These are phyloP conservation scores for Drosophila nikananu DNA, from an alignment of 1,140 invertebrate genomes.

Conservation along the genomic window DNA sequence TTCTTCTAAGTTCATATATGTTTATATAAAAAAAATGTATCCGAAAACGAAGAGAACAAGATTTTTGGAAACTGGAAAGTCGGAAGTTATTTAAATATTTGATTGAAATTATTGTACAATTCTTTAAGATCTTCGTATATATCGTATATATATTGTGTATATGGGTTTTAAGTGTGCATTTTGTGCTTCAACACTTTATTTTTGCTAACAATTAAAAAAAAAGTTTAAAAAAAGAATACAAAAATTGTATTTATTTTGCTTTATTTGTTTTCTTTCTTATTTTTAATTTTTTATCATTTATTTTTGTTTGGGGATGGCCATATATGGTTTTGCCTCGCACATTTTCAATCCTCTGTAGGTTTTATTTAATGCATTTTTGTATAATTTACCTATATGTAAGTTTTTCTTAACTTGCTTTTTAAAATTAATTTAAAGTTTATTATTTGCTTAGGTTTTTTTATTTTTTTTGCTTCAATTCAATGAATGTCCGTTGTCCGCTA, in stretches of 20 bases:
- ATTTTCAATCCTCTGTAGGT: constrained; percentile 31
- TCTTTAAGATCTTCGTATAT: constrained; percentile 56
- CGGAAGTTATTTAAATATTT: constrained; percentile 47
- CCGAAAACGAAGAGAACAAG: constrained; percentile 36
- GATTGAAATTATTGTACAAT: constrained; percentile 71
- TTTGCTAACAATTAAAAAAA: constrained; percentile 28
- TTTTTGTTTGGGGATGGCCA: not conserved
- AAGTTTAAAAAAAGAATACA: constrained; percentile 24
- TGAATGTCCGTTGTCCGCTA: constrained; percentile 79
- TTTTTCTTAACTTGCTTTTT: constrained; percentile 20
- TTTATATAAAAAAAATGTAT: constrained; percentile 31
- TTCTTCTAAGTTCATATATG: constrained; percentile 31
- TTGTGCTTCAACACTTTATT: constrained; percentile 58
- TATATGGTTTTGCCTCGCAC: constrained; percentile 10
- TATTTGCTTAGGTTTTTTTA: constrained; percentile 27
- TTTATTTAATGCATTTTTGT: constrained; percentile 46
- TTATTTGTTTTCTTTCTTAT: constrained; percentile 4
- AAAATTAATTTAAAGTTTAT: constrained; percentile 31
- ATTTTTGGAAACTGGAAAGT: constrained; percentile 36
- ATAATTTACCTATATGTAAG: constrained; percentile 64
- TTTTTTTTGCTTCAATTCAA: constrained; percentile 64
- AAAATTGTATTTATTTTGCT: not conserved
- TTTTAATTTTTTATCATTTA: constrained; percentile 3
- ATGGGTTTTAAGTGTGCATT: constrained; percentile 61
- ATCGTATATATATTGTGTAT: constrained; percentile 29